Evolutionary conservation across 2,888 invertebrate species (phyloP), one percentile per base, ranked within the genome.

Genomic region (Cosmopolites sordidus): DNA sequence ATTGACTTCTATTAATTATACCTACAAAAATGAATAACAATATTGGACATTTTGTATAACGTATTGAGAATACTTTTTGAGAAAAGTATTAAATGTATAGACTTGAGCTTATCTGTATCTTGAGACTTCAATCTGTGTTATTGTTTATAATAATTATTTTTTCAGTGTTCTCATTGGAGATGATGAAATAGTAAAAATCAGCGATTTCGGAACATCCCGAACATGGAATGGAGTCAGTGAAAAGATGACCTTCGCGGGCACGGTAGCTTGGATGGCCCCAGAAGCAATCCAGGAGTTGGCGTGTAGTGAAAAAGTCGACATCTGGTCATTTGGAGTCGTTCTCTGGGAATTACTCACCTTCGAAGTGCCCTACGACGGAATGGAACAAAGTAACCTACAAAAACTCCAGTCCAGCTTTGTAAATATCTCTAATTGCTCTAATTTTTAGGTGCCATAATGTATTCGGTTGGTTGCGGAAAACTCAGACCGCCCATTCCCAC

Each of bases 231-330:
- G 95, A 69, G 90, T 89, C 37, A 94, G 93, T 71, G 91, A 92
- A 39, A 88, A 92, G 68, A 99, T 99, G 98, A 91, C 93, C 59
- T 98, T 99, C 75, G 95, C 94, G 1, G 98, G 98, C 37, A 99
- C 98, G 0, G 93, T 97, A 0, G 93, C 96, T 0, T 99, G 98
- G 98, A 99, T 99, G 98, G 96, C 98, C 0, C 99, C 99, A 0
- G 99, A 99, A 77, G 91, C 98, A 37, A 97, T 99, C 62, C 83
- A 95, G 55, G 94, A 95, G 69, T 92, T 97, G 70, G 92, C 90
- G 0, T 99, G 96, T 73, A 95, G 93, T 0, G 97, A 98, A 71
- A 93, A 96, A 73, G 95, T 99, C 0, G 99, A 99, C 72, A 90
- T 99, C 56, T 99, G 98, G 97, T 95, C 97, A 0, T 99, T 88